A percentile compares a stretch with the other conserved stretches of the same genome.
phyloP scores from a whole-genome alignment of 1,140 invertebrate genomes.

The Sitophilus oryzae region DNA sequence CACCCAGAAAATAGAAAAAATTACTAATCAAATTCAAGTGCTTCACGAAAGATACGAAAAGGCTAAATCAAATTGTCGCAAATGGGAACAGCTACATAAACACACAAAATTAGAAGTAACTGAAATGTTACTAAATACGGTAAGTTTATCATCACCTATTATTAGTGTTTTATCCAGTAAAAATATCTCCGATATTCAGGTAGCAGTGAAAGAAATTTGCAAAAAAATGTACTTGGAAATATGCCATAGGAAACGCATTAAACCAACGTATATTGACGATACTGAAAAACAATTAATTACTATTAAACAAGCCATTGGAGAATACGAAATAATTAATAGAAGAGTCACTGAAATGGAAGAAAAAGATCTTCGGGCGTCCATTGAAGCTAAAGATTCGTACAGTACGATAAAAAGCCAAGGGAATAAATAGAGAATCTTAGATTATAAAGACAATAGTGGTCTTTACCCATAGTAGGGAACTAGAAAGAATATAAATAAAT shows the following conservation, averaged over 20 bases:
- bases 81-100: constrained; percentile 22
- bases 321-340: constrained; percentile 21
- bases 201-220: constrained; percentile 15
- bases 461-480: too few species aligned
- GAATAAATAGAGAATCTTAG: too few species aligned
- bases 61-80: constrained; percentile 8
- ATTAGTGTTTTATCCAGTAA: neutral
- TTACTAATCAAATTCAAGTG: constrained; percentile 12
- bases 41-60: constrained; percentile 19
- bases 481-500: too few species aligned
- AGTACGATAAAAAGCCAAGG: too few species aligned
- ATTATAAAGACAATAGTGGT: too few species aligned
- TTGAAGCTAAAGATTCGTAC: constrained; percentile 7
- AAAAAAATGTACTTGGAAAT: constrained; percentile 22
- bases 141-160: neutral
- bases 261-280: constrained; percentile 6
- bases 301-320: constrained; percentile 22
- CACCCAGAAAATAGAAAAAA: constrained; percentile 10
- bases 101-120: neutral
- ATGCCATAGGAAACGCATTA: constrained; percentile 19
- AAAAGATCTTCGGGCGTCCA: constrained; percentile 1
- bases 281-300: constrained; percentile 18
- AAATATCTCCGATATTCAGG: too few species aligned
- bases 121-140: constrained; percentile 3
- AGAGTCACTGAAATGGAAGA: constrained; percentile 10